Percentiles rank a stretch among this genome's conserved stretches.
These are phyloP conservation scores for Tenthredo notha DNA, from an alignment of 2,888 invertebrate genomes.

Conservation along the genomic window DNA sequence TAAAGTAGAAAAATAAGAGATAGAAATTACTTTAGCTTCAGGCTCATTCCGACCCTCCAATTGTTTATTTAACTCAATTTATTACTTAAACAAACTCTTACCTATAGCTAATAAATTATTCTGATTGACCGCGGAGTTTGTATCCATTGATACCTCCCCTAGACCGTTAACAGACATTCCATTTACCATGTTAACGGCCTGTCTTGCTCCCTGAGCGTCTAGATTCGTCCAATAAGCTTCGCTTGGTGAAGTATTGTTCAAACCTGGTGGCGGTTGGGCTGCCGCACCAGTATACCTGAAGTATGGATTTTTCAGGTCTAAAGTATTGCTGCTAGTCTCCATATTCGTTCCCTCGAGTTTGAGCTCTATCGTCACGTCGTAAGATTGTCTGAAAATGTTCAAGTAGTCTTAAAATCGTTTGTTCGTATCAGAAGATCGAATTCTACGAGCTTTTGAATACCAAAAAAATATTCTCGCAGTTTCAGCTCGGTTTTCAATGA, in stretches of 20 bases:
- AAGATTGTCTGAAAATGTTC: constrained; percentile 88
- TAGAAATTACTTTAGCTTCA: neutral
- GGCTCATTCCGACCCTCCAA: neutral
- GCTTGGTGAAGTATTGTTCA: constrained; percentile 94
- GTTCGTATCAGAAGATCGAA: neutral
- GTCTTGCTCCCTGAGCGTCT: constrained; percentile 86
- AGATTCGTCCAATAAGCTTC: constrained; percentile 95
- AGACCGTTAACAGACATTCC: constrained; percentile 88
- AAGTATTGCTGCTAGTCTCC: constrained; percentile 90
- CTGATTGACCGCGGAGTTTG: constrained; percentile 81
- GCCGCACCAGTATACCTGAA: constrained; percentile 97
- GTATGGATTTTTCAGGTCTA: constrained; percentile 99
- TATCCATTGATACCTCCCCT: constrained; percentile 87
- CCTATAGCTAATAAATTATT: constrained; percentile 77
- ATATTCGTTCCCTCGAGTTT: constrained; percentile 93
- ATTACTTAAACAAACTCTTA: constrained; percentile 66
- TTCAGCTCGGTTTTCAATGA: no score
- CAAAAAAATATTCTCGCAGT: no score
- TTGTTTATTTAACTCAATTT: neutral
- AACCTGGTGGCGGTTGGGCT: constrained; percentile 95
- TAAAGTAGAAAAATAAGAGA: neutral
- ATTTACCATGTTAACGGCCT: constrained; percentile 87
- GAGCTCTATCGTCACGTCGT: constrained; percentile 98
- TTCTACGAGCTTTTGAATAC: no score
- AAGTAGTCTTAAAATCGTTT: neutral